These are phyloP conservation scores for Bergia puertoricense DNA, from an alignment of 92 coral and sea anemone species.

Conservation along the genomic window DNA sequence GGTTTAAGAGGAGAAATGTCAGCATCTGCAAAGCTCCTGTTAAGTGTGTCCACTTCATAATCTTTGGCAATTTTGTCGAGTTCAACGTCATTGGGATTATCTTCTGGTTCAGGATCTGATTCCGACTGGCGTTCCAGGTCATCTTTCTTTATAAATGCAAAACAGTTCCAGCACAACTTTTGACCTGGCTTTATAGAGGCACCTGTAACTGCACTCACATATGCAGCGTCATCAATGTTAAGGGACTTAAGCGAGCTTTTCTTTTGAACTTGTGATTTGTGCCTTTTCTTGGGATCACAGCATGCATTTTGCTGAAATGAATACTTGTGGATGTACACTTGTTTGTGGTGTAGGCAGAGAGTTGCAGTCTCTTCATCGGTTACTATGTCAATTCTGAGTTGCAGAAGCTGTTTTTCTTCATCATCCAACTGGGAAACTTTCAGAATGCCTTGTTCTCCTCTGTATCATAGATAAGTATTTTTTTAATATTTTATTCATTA, in stretches of 20 bases:
- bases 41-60: conserved; percentile 28
- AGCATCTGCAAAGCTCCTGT: conserved; percentile 27
- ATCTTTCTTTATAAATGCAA: conserved; percentile 28
- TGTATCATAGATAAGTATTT: conserved; percentile 1
- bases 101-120: conserved; percentile 33
- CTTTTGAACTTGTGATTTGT: conserved; percentile 38
- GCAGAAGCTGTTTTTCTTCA: conserved; percentile 28
- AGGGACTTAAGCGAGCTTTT: conserved; percentile 38
- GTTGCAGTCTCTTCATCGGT: conserved; percentile 29
- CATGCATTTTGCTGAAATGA: conserved; percentile 40
- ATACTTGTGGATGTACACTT: conserved; percentile 37
- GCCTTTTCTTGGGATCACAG: conserved; percentile 39
- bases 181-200: conserved; percentile 36
- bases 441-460: conserved; percentile 36
- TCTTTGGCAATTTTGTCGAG: conserved; percentile 31
- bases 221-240: conserved; percentile 40
- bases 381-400: conserved; percentile 33
- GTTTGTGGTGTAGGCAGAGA: conserved; percentile 36
- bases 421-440: conserved; percentile 26
- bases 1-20: conserved; percentile 16
- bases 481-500: conserved; percentile 10
- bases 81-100: conserved; percentile 1
- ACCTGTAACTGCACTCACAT: conserved; percentile 37
- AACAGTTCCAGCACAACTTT: conserved; percentile 11
- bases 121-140: conserved; percentile 16